A percentile compares a stretch with the other conserved stretches of the same genome.
Evolutionary conservation across 2,888 invertebrate species (phyloP).

Genomic region (Drosophila formosana): DNA sequence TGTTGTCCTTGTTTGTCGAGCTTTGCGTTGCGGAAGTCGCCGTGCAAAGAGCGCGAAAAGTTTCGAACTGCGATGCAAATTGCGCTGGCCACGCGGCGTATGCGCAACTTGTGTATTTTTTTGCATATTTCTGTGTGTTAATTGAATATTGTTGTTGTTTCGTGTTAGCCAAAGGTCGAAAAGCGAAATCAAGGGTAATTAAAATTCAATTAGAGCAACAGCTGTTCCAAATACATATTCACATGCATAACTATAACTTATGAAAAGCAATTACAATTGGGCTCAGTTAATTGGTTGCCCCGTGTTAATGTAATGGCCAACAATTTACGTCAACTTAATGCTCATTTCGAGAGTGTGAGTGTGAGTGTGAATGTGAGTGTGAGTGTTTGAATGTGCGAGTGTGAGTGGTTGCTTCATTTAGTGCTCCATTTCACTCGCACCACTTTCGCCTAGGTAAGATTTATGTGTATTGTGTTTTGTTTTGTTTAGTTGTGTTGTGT

Average conservation of each 20-base stretch:
- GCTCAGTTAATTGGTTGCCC: constrained; percentile 60
- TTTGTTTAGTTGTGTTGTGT: neutral
- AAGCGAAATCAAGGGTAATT: constrained; percentile 59
- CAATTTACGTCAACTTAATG: constrained; percentile 84
- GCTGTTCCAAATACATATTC: constrained; percentile 24
- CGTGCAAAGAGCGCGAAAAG: constrained; percentile 68
- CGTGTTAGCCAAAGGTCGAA: constrained; percentile 49
- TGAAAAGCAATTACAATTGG: constrained; percentile 64
- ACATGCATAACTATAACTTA: constrained; percentile 24
- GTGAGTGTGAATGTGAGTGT: constrained; percentile 7
- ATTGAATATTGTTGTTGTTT: constrained; percentile 47
- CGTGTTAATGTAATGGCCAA: constrained; percentile 83
- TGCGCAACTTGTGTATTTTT: constrained; percentile 45
- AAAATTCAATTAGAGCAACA: constrained; percentile 62
- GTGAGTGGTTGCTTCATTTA: constrained; percentile 58
- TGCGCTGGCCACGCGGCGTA: constrained; percentile 43
- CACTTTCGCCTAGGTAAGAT: constrained; percentile 70
- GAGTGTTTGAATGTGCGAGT: constrained; percentile 15
- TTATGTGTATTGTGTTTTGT: constrained; percentile 52
- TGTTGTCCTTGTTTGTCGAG: constrained; percentile 19
- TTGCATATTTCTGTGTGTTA: constrained; percentile 53
- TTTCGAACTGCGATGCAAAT: constrained; percentile 65
- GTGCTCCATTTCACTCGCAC: constrained; percentile 67
- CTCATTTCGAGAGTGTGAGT: constrained; percentile 54
- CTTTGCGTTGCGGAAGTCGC: constrained; percentile 47